Evolutionary conservation across 2,113 vertebrate genomes (phyloP).

Genomic region (Myiozetetes cayanensis): DNA sequence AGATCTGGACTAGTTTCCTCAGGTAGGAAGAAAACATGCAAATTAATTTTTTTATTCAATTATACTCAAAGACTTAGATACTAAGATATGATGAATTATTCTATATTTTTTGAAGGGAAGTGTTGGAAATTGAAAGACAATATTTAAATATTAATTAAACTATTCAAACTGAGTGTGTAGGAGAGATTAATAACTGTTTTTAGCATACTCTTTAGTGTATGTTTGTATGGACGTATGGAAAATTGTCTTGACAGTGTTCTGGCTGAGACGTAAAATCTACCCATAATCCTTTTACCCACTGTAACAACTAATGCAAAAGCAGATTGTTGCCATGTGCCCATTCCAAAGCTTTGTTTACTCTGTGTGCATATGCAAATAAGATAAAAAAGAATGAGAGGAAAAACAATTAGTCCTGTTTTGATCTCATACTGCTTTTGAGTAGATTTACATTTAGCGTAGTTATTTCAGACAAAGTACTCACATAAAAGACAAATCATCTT

Average conservation of each 20-base stretch:
- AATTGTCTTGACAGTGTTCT: conserved; percentile 4
- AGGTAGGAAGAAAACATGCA: background rate
- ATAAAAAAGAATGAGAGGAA: background rate
- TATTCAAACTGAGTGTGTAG: background rate
- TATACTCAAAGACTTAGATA: background rate
- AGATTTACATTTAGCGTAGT: background rate
- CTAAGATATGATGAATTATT: background rate
- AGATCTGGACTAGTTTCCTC: background rate
- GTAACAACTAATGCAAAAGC: background rate
- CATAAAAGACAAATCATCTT: background rate
- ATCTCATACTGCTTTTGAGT: background rate
- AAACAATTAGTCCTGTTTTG: background rate
- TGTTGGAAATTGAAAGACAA: background rate
- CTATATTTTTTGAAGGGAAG: background rate
- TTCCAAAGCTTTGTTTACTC: background rate
- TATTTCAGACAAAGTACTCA: background rate
- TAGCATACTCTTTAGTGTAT: background rate
- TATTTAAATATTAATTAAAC: background rate
- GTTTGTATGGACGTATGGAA: background rate
- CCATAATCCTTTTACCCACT: background rate
- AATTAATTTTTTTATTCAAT: background rate
- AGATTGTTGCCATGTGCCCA: background rate
- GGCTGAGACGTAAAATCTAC: background rate
- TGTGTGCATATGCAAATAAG: background rate
- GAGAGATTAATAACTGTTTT: background rate